Evolutionary conservation across 2,113 vertebrate species (phyloP).

Genomic region (Chlorodrepanis virens): DNA sequence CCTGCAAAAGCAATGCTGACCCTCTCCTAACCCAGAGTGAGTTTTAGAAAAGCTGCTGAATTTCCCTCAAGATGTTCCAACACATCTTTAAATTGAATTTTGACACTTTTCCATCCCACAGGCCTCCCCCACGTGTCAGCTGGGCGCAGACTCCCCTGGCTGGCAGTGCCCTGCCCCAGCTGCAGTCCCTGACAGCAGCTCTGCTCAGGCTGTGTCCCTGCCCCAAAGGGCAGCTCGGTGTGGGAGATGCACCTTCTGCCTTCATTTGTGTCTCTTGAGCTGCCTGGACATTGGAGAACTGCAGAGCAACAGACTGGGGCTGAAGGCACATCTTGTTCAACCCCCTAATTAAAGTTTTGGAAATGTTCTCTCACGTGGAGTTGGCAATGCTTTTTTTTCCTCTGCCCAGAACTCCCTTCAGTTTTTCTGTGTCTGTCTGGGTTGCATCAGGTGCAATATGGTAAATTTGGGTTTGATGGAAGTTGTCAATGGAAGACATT

Average conservation of each 20-base stretch:
- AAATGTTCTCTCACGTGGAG: not conserved
- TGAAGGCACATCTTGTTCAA: not conserved
- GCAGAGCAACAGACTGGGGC: not conserved
- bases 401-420: not conserved
- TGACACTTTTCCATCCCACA: not conserved
- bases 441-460: not conserved
- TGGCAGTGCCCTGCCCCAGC: too few relatives aligned
- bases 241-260: not conserved
- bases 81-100: not conserved
- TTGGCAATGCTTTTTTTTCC: not conserved
- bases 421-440: not conserved
- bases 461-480: not conserved
- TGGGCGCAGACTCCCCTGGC: not conserved
- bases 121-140: accelerated
- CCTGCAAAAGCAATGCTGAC: not conserved
- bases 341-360: not conserved
- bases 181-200: not conserved
- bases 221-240: not conserved
- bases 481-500: not conserved
- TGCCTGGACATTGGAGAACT: not conserved
- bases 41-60: not conserved
- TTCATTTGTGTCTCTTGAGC: not conserved
- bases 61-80: not conserved
- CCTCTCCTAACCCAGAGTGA: not conserved
- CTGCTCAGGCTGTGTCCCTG: not conserved